Evolutionary conservation across 2,888 invertebrate genomes (phyloP).

Genomic region (Ophion ellenae): DNA sequence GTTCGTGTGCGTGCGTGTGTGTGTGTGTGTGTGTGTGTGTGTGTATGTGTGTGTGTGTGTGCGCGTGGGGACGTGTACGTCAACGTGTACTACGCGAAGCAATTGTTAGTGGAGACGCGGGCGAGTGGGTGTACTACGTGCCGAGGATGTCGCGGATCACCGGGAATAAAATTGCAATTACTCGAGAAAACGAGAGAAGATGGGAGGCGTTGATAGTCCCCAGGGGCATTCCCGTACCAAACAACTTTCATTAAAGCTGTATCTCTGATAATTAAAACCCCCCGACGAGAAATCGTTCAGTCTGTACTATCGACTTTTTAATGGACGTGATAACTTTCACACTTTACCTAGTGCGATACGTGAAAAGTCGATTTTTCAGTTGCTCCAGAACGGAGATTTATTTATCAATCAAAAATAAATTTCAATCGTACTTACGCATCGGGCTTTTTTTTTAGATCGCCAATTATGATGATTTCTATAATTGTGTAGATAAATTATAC

Average conservation of each 20-base stretch:
- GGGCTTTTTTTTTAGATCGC: not conserved
- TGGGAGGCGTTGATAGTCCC: conserved; percentile 51
- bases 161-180: conserved; percentile 58
- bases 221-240: conserved; percentile 35
- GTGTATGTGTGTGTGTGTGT: not conserved
- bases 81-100: conserved; percentile 18
- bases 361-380: not conserved
- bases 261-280: conserved; percentile 56
- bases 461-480: not conserved
- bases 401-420: not conserved
- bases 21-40: not conserved
- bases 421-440: not conserved
- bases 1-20: not conserved
- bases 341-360: not conserved
- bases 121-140: conserved; percentile 8
- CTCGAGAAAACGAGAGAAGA: conserved; percentile 45
- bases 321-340: not conserved
- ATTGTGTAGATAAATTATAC: not conserved
- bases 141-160: conserved; percentile 40
- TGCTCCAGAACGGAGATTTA: not conserved
- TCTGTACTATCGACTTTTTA: conserved; percentile 36
- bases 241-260: conserved; percentile 60
- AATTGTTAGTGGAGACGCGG: conserved; percentile 25
- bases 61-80: not conserved
- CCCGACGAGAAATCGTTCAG: conserved; percentile 36